Percentiles rank a stretch among this genome's conserved stretches.
phyloP scores from a whole-genome alignment of 2,888 invertebrate species.

The Agrotis clavis region DNA sequence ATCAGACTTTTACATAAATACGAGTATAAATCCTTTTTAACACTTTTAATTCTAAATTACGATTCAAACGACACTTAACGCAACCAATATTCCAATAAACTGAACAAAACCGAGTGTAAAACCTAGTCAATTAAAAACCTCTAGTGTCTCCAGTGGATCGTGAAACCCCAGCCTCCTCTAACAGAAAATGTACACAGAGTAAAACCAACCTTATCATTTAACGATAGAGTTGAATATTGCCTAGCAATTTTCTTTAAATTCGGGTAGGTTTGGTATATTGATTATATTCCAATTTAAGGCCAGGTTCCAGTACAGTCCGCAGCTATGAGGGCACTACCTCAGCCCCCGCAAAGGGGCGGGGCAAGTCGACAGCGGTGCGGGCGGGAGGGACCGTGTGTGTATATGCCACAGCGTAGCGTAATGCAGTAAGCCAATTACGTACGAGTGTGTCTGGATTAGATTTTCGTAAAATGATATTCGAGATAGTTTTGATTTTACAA shows the following conservation, averaged over 20 bases:
- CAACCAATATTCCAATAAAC: slow-evolving; percentile 11
- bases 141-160: slow-evolving; percentile 23
- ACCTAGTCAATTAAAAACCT: slow-evolving; percentile 30
- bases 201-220: not conserved
- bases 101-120: slow-evolving; percentile 5
- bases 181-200: not conserved
- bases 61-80: not conserved
- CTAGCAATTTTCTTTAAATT: not conserved
- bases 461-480: no score
- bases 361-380: no score
- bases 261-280: slow-evolving; percentile 15
- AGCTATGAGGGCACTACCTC: no score
- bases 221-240: not conserved
- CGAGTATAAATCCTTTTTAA: no score
- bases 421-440: no score
- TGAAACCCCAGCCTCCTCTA: slow-evolving; percentile 13
- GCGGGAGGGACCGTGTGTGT: no score
- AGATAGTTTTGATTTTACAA: no score
- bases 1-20: no score
- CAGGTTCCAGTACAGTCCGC: no score
- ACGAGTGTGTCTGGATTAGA: no score
- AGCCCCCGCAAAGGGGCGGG: no score
- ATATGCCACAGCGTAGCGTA: no score
- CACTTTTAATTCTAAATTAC: not conserved
- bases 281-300: slow-evolving; percentile 36